Base-by-base conservation (phyloP, 2,797 vertebrate genomes). In the Eutrigla gurnardus region DNA sequence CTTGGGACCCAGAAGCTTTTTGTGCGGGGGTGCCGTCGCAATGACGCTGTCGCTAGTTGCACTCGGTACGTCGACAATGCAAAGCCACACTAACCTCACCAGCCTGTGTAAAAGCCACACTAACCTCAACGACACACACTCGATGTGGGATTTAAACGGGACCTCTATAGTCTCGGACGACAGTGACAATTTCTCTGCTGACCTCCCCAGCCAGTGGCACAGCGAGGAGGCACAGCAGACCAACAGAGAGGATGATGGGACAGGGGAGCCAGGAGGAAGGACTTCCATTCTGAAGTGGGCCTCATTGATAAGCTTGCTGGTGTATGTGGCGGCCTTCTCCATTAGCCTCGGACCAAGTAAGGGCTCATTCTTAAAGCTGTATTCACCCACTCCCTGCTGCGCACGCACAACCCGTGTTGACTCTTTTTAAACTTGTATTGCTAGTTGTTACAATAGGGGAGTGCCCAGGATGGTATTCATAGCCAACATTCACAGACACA, bases 341-440 rank as follows among this genome's bases (percentile, higher is more conserved):
- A 92, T 98, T 84, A 95, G 97, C 89, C 95, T 99, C 49, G 98
- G 98, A 87, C 97, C 97, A 93, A 99, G 98, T 99, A 96, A 97
- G 96, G 54, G 49, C 61, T 65, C 7, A 15, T 17, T 64, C 4
- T 25, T 25, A 25, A 25, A 25, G 1, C 17, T 14, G 13, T 17
- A 33, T n/a, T 43, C 12, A 62, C 18, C 4, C n/a, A 9, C 58
- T 18, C 10, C 2, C 2, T 49, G 37, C 13, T 40, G 1, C 37
- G 18, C 49, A 18, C 12, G 8, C 43, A 55, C 3, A 15, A 15
- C 25, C 25, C 4, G 18, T 14, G 32, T 35, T 17, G 36, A 15
- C 32, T 49, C 6, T 25, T 53, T 6, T 5, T 15, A 18, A 47
- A 62, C 63, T 2, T 49, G 53, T 40, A 57, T 35, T 7, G 32